Evolutionary conservation across 2,797 vertebrate genomes (phyloP), one percentile per base, ranked within the genome.

Genomic region (Gallirallus australis): DNA sequence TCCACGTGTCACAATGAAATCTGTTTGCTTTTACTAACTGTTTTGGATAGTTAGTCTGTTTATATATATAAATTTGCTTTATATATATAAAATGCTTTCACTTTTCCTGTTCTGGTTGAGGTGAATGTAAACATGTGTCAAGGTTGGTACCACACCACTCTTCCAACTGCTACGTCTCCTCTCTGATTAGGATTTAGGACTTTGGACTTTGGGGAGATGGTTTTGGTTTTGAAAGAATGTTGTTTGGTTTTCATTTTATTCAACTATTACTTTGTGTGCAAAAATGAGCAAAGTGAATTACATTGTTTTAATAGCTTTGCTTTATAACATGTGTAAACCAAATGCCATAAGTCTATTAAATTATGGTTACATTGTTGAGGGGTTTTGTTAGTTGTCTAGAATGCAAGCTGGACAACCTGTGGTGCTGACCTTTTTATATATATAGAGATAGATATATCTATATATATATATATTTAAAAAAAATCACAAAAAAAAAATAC

Each of bases 361-460:
- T 96, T 97, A 97, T 93, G 92, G 94, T 98, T 97, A 96, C 97
- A 95, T 97, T 97, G 81, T 97, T 97, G 91, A 92, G 95, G 89
- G 84, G 90, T 97, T 98, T 95, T 97, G 95, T 98, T 95, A 40
- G 97, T 97, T 96, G 97, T 98, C 97, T 96, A 73, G 97, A 75
- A 39, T 11, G 45, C 83, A 92, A 95, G 60, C 98, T 98, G 95
- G 98, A 97, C 71, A 95, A 96, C 96, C 73, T 94, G 96, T 98
- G 98, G 98, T 98, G 98, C 98, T 98, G 97, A 98, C 93, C 93
- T 97, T 98, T 97, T 96, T 97, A 97, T 94, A 96, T 96, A 94
- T 96, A 97, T 75, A 97, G 87, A 96, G 52, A 94, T 91, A 93
- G 66, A 94, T 86, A 90, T 93, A 93, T 94, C 73, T 95, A 86